phyloP scores from a whole-genome alignment of 2,888 invertebrate species.

The Alsophila aescularia region DNA sequence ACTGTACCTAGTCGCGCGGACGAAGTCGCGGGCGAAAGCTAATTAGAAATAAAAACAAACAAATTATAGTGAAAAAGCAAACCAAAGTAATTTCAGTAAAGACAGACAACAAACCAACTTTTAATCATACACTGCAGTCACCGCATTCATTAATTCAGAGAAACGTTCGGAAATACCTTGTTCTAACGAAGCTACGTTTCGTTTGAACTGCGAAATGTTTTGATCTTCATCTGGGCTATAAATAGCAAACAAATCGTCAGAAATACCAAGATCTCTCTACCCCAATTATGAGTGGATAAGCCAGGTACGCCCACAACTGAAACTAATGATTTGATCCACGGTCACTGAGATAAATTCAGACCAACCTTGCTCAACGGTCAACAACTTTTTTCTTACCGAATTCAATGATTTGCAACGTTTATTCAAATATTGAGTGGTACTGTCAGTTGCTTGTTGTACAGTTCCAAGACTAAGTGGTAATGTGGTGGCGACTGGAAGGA shows the following conservation, averaged over 20 bases:
- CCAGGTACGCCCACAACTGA: constrained; percentile 29
- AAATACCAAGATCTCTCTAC: constrained; percentile 19
- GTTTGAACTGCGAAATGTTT: constrained; percentile 20
- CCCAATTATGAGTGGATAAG: constrained; percentile 30
- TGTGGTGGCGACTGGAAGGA: constrained; percentile 18
- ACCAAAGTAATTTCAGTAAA: too few relatives aligned
- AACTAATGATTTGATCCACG: constrained; percentile 36
- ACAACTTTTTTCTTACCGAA: constrained; percentile 15
- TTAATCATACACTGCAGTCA: background rate
- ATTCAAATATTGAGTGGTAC: constrained; percentile 4
- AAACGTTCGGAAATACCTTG: constrained; percentile 1
- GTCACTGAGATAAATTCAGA: constrained; percentile 34
- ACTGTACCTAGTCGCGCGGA: too few relatives aligned
- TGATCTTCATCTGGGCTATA: constrained; percentile 24
- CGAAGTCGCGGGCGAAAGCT: too few relatives aligned
- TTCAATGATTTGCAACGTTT: constrained; percentile 5
- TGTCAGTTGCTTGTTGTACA: background rate
- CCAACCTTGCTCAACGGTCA: constrained; percentile 30
- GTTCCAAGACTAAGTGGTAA: background rate
- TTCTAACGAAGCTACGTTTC: constrained; percentile 16
- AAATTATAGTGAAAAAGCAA: too few relatives aligned
- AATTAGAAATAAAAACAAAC: too few relatives aligned
- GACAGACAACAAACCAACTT: background rate
- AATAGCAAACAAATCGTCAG: constrained; percentile 5
- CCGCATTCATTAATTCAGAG: constrained; percentile 1